A percentile compares a stretch with the other conserved stretches of the same genome.
Conservation (phyloP, 2,113 vertebrate genomes). For the Anarhynchus alexandrinus region DNA sequence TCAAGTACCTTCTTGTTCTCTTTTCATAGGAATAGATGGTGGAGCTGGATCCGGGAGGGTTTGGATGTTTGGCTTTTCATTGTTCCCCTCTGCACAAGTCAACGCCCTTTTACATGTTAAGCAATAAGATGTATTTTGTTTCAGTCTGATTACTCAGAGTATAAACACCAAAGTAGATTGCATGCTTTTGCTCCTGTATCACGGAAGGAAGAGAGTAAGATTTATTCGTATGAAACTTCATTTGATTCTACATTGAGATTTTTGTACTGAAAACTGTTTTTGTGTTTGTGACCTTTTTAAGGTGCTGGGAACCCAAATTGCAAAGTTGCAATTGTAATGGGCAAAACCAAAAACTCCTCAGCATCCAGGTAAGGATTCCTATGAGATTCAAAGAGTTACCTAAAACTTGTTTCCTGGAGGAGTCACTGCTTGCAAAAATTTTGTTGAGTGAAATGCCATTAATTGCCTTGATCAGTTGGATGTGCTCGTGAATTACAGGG, state of each 20-base stretch:
- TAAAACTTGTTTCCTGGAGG: neutral
- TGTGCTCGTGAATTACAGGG: neutral
- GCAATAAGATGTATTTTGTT: neutral
- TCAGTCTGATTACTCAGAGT: neutral
- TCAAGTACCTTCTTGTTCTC: conserved; percentile 37
- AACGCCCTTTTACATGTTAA: neutral
- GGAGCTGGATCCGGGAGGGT: neutral
- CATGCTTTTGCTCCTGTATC: neutral
- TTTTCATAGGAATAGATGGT: neutral
- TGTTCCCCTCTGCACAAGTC: neutral
- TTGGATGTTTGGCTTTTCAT: neutral
- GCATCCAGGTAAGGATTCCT: conserved; percentile 76
- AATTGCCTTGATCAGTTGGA: neutral
- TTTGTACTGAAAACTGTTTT: neutral
- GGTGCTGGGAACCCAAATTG: conserved; percentile 88
- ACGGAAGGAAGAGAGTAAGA: neutral
- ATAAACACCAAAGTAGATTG: neutral
- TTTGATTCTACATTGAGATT: neutral
- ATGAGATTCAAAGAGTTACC: neutral
- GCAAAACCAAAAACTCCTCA: conserved; percentile 71
- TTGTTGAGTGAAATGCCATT: neutral
- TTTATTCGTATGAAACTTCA: neutral
- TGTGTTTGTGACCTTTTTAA: conserved; percentile 61
- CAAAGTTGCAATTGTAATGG: conserved; percentile 90
- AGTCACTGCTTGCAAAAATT: neutral